Base-by-base conservation (phyloP, 2,888 invertebrate species). In the Eupithecia inturbata region DNA sequence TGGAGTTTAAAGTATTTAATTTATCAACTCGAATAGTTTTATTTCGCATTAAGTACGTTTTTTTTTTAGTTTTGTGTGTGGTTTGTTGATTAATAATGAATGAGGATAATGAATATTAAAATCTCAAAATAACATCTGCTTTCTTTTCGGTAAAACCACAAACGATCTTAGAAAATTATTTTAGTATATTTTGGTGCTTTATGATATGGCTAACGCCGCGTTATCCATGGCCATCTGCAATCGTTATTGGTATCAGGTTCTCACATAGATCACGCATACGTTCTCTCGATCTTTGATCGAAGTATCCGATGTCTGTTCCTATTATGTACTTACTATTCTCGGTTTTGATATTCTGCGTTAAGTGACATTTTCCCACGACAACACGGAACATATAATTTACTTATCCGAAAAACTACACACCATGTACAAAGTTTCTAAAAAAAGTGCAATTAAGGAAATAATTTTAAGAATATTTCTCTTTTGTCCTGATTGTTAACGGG, bases 211-310 rank as follows among this genome's bases (percentile, higher is more conserved):
- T 64, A 36, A 64, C n/a, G 31, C 16, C 12, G 33, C 63, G 33
- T 3, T 53, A 53, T 63, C 64, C 64, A 64, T 36, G 64, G 64
- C 36, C 64, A 36, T 39, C 39, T 22, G 14, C 64, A 64, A 39
- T 14, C 33, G 36, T 64, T 39, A 64, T 64, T 64, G 39, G 64
- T 28, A 60, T 60, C 28, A 6, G 76, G 82, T 86, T 87, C 88
- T 82, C 87, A 86, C 88, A 88, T 89, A 86, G 87, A 88, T 90
- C 88, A 88, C 83, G 84, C 80, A 80, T 81, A 83, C 82, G 79
- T 77, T 80, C 82, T 82, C 82, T 79, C 73, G 53, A 22, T 74
- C 82, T 82, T 83, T 81, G 78, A 80, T 83, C 82, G 82, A 63
- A 19, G 63, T 63, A 33, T 31, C 22, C n/a, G 12, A 22, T 53